Evolutionary conservation across 1,140 invertebrate species (phyloP), one percentile per base, ranked within the genome.

Genomic region (Cydia splendana): DNA sequence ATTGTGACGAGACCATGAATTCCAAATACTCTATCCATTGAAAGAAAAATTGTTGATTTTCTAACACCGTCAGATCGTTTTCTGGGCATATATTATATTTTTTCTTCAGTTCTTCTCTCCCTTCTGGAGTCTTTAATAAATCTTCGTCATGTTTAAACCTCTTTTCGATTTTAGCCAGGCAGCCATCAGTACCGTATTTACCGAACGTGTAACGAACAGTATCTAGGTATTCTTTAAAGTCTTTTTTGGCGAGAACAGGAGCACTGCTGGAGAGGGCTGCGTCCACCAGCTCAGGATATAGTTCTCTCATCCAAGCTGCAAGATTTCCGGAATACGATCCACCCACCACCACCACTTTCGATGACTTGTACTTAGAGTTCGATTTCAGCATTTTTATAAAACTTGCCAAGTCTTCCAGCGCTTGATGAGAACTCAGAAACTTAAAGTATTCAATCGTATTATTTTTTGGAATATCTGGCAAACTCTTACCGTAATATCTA

Each of bases 401-500:
- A 79, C 95, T 91, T 2, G 96, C 96, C 65, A 96, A 84, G 89
- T 97, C 96, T 34, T 95, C 96, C 13, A 97, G 88, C 6, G 96
- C 96, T 90, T 97, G 96, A 76, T 95, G 95, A 18, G 95, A 95
- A 82, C 89, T 95, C 62, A 97, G 88, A 86, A 95, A 96, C 77
- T 93, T 87, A 24, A 97, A 85, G 81, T 95, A 96, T 48, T 95
- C 91, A 18, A 94, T 89, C 4, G n/a, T 77, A 18, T 76, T 86
- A 81, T 92, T 95, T 94, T 88, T 79, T 28, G 95, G 95, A 18
- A 38, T 38, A 42, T 38, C 34, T 0, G 97, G 97, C 79, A 94
- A 94, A 88, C 96, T 97, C 84, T 96, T 88, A 34, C 97, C 97
- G 88, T 98, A 98, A 88, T 95, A 98, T 78, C 97, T 94, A 91